phyloP scores from a whole-genome alignment of 1,140 invertebrate species.

The Xylocopa sonorina region DNA sequence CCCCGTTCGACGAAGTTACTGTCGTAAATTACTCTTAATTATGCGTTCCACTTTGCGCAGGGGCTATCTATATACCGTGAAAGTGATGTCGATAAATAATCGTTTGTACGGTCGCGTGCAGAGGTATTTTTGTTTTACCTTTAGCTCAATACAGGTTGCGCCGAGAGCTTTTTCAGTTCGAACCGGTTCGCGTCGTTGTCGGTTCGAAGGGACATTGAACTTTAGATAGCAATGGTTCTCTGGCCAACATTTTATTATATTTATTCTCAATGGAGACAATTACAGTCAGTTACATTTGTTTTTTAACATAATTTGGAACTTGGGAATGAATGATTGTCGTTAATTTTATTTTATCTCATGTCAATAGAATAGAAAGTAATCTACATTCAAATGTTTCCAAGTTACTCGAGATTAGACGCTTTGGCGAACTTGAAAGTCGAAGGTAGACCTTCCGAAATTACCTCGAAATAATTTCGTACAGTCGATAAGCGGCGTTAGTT shows the following conservation, averaged over 20 bases:
- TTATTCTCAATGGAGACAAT: too few relatives aligned
- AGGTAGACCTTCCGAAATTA: background rate
- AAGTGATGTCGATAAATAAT: conserved; percentile 1
- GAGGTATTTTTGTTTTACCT: background rate
- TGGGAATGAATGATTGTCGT: too few relatives aligned
- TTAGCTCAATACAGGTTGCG: background rate
- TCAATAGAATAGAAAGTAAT: too few relatives aligned
- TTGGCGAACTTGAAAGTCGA: background rate
- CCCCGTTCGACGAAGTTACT: conserved; percentile 52
- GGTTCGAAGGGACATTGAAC: background rate
- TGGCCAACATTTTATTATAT: too few relatives aligned
- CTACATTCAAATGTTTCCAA: too few relatives aligned
- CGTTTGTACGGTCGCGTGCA: background rate
- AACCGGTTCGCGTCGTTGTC: too few relatives aligned
- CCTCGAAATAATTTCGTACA: background rate
- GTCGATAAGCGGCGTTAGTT: background rate
- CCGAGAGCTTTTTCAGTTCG: background rate
- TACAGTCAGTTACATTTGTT: too few relatives aligned
- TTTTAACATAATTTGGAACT: too few relatives aligned
- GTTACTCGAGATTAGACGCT: too few relatives aligned
- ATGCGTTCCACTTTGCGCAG: conserved; percentile 7
- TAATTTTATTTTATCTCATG: too few relatives aligned
- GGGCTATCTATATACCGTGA: background rate
- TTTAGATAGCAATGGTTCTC: background rate
- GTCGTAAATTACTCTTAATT: conserved; percentile 62